Base-by-base conservation (phyloP, 2,113 vertebrate species). In the Melospiza georgiana region DNA sequence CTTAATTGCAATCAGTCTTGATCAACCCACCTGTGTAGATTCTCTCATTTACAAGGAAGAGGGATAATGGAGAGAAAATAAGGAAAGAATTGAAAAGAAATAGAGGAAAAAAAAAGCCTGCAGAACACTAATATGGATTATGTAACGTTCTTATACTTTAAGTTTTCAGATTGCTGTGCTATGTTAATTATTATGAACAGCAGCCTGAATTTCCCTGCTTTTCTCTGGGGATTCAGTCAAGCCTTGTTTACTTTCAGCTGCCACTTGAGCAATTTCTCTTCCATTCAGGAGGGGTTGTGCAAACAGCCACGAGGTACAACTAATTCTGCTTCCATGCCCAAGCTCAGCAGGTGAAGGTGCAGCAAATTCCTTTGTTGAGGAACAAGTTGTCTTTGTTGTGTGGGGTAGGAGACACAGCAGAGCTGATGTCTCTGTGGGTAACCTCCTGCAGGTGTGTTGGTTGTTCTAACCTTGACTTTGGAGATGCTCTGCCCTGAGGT, bases 1-100 rank as follows among this genome's bases (percentile, higher is more conserved):
- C 90, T 78, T 96, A 94, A 96, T 95, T 96, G 92, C 87, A 94
- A 87, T 97, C 92, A 87, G 76, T 92, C 86, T 93, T 92, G 88
- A 95, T 97, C 94, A 93, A 92, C 73, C 86, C 95, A 97, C 95
- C 95, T 96, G 92, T 67, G 49, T 58, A 76, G 83, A 66, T 78
- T 92, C 71, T 41, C 80, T 90, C 62, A 58, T 84, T 93, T 92
- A 52, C 55, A 84, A 59, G 2, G 54, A 82, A 58, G 27, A 75
- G 23, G 28, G 15, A 83, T 88, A 92, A 85, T 75, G 55, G 68
- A 71, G 51, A 33, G 55, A 15, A 74, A 76, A 75, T 54, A 55
- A 62, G 16, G 15, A 9, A 51, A 52, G 31, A 54, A 27, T 3
- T 54, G 10, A 24, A 27, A 58, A 68, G 46, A 90, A 61, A 80